A percentile compares a stretch with the other conserved stretches of the same genome.
Evolutionary conservation across 2,113 vertebrate species (phyloP).

Genomic region (Tupaia tana): DNA sequence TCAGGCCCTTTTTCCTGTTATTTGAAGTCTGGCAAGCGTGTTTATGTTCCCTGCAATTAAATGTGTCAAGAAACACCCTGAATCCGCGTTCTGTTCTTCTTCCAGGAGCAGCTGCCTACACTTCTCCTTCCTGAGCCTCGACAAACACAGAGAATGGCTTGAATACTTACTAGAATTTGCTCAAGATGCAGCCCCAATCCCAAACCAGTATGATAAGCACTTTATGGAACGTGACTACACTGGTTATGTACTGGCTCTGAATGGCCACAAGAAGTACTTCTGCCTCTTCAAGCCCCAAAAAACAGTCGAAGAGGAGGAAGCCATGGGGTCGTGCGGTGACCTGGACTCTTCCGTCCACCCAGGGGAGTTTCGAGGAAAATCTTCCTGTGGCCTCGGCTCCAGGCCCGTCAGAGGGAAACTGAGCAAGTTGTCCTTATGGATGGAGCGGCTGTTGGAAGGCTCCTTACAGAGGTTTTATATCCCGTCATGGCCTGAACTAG

Average conservation of each 20-base stretch:
- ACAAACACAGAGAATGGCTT: constrained; percentile 97
- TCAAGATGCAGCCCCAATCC: constrained; percentile 91
- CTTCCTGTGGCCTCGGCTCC: constrained; percentile 86
- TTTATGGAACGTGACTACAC: constrained; percentile 93
- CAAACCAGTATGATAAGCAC: constrained; percentile 92
- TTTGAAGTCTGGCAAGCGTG: neutral
- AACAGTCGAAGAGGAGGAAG: constrained; percentile 86
- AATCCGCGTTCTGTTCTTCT: neutral
- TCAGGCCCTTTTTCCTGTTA: neutral
- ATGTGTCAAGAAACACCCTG: fast-evolving
- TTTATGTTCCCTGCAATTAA: fast-evolving
- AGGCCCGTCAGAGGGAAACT: constrained; percentile 94
- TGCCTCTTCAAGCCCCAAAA: constrained; percentile 97
- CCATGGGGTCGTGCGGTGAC: constrained; percentile 83
- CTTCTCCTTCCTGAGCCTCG: constrained; percentile 97
- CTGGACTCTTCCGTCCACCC: constrained; percentile 84
- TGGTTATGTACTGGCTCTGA: constrained; percentile 95
- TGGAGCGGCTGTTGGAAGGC: constrained; percentile 96
- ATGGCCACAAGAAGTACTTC: constrained; percentile 98
- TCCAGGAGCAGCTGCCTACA: constrained; percentile 94
- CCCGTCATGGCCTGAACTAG: constrained; percentile 94
- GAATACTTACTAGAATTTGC: constrained; percentile 93
- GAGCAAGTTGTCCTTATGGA: constrained; percentile 96
- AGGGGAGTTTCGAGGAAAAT: constrained; percentile 85
- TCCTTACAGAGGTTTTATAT: constrained; percentile 96